phyloP scores from a whole-genome alignment of 2,797 vertebrate species.

The Kryptopterus vitreolus region DNA sequence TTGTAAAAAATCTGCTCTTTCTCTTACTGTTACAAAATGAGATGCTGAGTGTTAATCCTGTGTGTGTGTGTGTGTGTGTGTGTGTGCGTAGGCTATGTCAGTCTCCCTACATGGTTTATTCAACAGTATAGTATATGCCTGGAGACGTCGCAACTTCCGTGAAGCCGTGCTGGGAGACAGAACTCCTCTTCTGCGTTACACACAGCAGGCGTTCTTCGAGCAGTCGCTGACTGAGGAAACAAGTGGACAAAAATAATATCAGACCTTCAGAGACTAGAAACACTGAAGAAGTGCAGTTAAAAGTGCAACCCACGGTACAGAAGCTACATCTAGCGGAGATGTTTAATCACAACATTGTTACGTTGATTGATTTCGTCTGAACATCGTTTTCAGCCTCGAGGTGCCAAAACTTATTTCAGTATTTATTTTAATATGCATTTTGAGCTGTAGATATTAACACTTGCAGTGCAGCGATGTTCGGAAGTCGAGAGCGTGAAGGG shows the following conservation, averaged over 20 bases:
- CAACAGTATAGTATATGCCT: constrained; percentile 80
- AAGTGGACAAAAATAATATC: not conserved
- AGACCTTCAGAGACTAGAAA: not conserved
- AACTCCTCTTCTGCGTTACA: constrained; percentile 52
- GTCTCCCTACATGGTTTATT: constrained; percentile 81
- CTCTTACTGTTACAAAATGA: not conserved
- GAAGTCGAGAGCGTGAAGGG: not conserved
- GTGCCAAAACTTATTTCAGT: not conserved
- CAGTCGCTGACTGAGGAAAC: constrained; percentile 66
- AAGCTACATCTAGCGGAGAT: not conserved
- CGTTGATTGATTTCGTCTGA: not conserved
- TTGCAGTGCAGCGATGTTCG: not conserved
- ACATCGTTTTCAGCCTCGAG: not conserved
- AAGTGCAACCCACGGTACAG: not conserved
- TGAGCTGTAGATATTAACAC: too few species aligned
- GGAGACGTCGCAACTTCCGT: constrained; percentile 78
- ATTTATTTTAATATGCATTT: not conserved
- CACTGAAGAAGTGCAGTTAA: not conserved
- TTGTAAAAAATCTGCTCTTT: not conserved
- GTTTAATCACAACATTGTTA: not conserved
- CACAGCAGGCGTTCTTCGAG: constrained; percentile 67
- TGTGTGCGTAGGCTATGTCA: constrained; percentile 64
- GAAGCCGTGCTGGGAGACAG: constrained; percentile 66
- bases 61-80: constrained; percentile 9
- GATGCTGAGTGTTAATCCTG: not conserved